Conservation (phyloP, 2,888 invertebrate genomes). For the Xanthia togata region DNA sequence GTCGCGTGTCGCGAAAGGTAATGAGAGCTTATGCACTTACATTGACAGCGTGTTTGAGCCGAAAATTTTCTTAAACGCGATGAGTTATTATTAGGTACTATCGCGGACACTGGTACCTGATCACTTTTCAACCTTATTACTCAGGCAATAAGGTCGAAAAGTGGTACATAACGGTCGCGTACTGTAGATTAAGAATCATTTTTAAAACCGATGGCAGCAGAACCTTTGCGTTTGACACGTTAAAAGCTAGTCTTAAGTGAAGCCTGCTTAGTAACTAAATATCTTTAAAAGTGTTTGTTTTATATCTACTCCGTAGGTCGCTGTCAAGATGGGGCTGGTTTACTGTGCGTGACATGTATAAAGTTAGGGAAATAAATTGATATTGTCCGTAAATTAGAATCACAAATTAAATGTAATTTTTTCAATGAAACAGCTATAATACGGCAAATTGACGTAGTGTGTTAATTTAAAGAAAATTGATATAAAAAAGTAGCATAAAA, state of each 20-base stretch:
- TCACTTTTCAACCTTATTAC: no score
- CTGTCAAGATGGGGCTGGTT: constrained; percentile 20
- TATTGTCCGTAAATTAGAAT: background rate
- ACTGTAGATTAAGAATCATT: background rate
- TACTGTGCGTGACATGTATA: background rate
- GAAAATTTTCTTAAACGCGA: no score
- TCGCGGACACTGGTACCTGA: no score
- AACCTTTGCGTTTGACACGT: constrained; percentile 19
- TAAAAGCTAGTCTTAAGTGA: constrained; percentile 54
- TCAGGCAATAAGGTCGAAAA: no score
- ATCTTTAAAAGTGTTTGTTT: constrained; percentile 50
- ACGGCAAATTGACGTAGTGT: background rate
- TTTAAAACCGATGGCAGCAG: background rate
- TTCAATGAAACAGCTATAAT: background rate
- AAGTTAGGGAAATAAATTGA: background rate
- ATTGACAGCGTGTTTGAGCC: no score
- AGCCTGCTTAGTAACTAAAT: constrained; percentile 39
- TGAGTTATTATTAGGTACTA: no score
- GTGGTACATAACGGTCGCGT: no score
- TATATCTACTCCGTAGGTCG: constrained; percentile 22
- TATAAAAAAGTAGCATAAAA: no score
- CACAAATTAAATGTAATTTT: no score
- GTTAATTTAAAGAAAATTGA: no score
- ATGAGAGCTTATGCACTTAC: no score
- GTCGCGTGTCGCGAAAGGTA: no score